Evolutionary conservation across 2,797 vertebrate genomes (phyloP).

Genomic region (Halcyon leucocephala): DNA sequence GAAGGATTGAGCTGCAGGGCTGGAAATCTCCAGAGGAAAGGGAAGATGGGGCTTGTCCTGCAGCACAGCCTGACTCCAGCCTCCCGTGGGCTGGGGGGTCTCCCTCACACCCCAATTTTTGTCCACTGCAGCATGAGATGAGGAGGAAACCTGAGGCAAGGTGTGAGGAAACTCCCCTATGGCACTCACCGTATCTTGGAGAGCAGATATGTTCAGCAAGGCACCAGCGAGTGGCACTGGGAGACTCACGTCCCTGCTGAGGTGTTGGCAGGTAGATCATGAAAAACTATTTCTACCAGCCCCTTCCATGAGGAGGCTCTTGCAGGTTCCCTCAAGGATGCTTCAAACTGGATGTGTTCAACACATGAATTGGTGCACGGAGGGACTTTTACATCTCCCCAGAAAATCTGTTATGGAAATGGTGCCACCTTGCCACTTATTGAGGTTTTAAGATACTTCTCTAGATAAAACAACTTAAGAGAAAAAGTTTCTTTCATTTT

Average conservation of each 20-base stretch:
- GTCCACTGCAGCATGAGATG: neutral
- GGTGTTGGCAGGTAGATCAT: neutral
- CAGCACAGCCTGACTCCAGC: neutral
- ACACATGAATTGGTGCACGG: too few relatives aligned
- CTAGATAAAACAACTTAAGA: neutral
- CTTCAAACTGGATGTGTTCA: neutral
- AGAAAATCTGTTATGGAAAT: neutral
- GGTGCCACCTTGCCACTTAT: neutral
- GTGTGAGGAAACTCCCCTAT: neutral
- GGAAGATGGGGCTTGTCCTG: neutral
- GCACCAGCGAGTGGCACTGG: neutral
- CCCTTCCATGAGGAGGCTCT: neutral
- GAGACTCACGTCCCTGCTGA: neutral
- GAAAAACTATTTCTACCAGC: neutral
- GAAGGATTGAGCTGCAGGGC: neutral
- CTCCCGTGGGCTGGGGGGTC: neutral
- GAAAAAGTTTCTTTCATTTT: neutral
- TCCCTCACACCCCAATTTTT: neutral
- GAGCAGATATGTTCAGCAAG: neutral
- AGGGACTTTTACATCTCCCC: neutral
- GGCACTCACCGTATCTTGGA: fast-evolving
- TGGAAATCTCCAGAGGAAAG: neutral
- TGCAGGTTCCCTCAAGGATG: neutral
- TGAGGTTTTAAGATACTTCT: neutral
- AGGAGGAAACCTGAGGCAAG: neutral